Evolutionary conservation across 92 coral and sea anemone genomes (phyloP).

Genomic region (Scolanthus callimorphus): DNA sequence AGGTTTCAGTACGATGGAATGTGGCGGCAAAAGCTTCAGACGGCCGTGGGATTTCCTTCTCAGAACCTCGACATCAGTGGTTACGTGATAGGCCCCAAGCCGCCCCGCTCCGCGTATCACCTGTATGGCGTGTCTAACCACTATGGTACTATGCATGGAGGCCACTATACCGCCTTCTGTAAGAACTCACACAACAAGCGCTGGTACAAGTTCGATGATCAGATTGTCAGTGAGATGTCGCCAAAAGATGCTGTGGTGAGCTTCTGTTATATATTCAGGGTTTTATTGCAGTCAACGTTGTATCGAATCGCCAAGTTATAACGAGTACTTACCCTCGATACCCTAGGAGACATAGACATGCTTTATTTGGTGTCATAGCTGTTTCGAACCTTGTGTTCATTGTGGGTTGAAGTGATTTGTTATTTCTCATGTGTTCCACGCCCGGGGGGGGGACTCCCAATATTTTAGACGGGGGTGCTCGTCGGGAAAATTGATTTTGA

Average conservation of each 20-base stretch:
- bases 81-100: conserved; percentile 71
- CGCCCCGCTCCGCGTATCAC: conserved; percentile 31
- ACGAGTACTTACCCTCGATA: too few species aligned
- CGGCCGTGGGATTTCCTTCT: conserved; percentile 70
- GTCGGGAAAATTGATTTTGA: too few species aligned
- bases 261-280: too few species aligned
- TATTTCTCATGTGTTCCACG: too few species aligned
- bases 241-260: conserved; percentile 72
- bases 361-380: too few species aligned
- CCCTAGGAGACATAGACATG: too few species aligned
- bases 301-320: too few species aligned
- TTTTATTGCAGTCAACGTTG: too few species aligned
- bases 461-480: too few species aligned
- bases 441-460: too few species aligned
- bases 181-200: conserved; percentile 56
- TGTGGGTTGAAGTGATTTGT: too few species aligned
- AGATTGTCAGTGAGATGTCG: conserved; percentile 73
- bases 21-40: conserved; percentile 97
- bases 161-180: conserved; percentile 96
- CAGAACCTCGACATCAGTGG: conserved; percentile 56
- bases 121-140: conserved; percentile 89
- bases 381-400: too few species aligned
- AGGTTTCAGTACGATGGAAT: conserved; percentile 94
- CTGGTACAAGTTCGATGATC: conserved; percentile 98
- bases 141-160: conserved; percentile 98